Percentiles rank a stretch among this genome's conserved stretches.
Evolutionary conservation across 2,888 invertebrate genomes (phyloP).

Genomic region (Pocota personata): DNA sequence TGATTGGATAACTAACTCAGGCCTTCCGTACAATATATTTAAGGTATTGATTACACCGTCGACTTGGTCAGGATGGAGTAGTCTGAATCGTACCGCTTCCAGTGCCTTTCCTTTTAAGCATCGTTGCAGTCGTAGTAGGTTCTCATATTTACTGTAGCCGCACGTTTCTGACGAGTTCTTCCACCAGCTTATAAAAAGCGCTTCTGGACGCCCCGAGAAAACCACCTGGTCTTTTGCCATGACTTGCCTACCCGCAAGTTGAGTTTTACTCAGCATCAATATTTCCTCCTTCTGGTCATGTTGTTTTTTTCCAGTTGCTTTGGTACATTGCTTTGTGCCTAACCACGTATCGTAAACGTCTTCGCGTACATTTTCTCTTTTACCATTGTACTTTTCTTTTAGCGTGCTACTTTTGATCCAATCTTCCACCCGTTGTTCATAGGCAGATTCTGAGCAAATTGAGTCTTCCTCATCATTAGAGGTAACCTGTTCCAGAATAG

Average conservation of each 20-base stretch:
- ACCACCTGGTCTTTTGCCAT: background rate
- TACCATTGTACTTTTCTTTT: too few species aligned
- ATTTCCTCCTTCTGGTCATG: too few species aligned
- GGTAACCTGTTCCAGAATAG: too few species aligned
- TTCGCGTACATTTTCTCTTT: too few species aligned
- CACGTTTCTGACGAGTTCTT: constrained; percentile 1
- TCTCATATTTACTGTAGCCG: constrained; percentile 1
- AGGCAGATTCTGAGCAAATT: too few species aligned
- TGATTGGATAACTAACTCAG: constrained; percentile 9
- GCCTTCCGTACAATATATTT: constrained; percentile 11
- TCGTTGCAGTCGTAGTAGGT: too few species aligned
- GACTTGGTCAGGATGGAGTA: constrained; percentile 21
- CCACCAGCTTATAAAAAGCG: constrained; percentile 15
- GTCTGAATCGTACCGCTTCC: constrained; percentile 21
- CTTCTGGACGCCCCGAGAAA: background rate
- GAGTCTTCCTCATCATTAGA: too few species aligned
- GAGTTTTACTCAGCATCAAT: background rate
- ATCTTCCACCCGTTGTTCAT: too few species aligned
- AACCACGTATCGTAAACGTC: too few species aligned
- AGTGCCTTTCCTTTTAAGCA: constrained; percentile 8
- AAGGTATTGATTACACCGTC: background rate
- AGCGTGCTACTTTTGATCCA: too few species aligned
- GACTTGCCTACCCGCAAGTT: constrained; percentile 16
- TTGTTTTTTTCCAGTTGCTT: too few species aligned
- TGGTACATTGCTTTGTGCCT: too few species aligned